Evolutionary conservation across 2,113 vertebrate species (phyloP), one percentile per base, ranked within the genome.

Genomic region (Tetrao urogallus): DNA sequence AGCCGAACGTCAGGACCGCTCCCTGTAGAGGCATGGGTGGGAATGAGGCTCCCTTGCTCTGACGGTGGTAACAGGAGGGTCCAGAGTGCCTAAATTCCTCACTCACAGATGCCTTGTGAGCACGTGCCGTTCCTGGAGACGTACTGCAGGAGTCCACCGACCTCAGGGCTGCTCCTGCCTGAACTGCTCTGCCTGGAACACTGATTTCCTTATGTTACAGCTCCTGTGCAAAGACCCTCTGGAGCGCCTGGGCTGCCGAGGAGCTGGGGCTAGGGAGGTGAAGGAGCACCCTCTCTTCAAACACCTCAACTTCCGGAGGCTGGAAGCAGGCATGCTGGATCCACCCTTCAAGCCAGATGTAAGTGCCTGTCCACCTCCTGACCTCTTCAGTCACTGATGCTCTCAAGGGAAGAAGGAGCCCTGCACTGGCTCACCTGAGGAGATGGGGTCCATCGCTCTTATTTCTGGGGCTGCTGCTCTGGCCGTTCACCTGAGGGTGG

Each of bases 311-410:
- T 99, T 99, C 96, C 99, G 98, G 94, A 98, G 99, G 8, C 98
- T 99, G 90, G 98, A 99, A 97, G 99, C 99, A 1, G 99, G 99
- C 83, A 99, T 99, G 98, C 97, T 99, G 94, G 98, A 98, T 70
- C 97, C 99, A 0, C 99, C 99, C 19, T 99, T 99, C 95, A 98
- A 98, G 81, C 99, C 99, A 9, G 99, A 99, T 32, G 99, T 99
- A 95, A 98, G 99, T 98, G 72, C 42, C 11, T 11, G 16, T 17
- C 48, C 1, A 0, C 42, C 6, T 50, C 24, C 43, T 47, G 57
- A 36, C 36, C n/a, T 76, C 47, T 83, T 56, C 48, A 69, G 36
- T 83, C 43, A 15, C 20, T 48, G 65, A 3, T 70, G 67, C 40
- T 82, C 27, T 61, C 40, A 45, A 56, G 60, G 36, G 36, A 84